These are phyloP conservation scores for Synanthedon tipuliformis DNA, from an alignment of 2,888 invertebrate species.

Conservation along the genomic window DNA sequence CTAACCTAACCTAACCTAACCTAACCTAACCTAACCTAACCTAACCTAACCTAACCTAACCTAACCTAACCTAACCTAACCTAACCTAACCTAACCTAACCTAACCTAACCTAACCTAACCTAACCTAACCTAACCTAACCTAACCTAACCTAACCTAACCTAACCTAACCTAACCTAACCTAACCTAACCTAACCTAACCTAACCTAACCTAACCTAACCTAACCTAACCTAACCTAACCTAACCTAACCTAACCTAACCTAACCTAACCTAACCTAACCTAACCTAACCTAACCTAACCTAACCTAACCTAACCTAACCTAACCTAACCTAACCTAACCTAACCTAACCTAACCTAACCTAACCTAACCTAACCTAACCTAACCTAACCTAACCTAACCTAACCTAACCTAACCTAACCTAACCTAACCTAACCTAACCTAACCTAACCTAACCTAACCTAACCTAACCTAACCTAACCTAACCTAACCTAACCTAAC, in stretches of 20 bases:
- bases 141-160: neutral
- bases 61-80: neutral
- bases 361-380: neutral
- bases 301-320: neutral
- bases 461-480: neutral
- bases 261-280: neutral
- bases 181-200: neutral
- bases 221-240: neutral
- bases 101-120: neutral
- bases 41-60: neutral
- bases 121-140: neutral
- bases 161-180: neutral
- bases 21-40: neutral
- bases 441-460: neutral
- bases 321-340: neutral
- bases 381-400: neutral
- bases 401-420: neutral
- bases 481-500: neutral
- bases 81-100: neutral
- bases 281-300: neutral
- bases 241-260: neutral
- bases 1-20: neutral
- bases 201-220: neutral
- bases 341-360: neutral
- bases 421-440: neutral